Percentiles rank a stretch among this genome's conserved stretches.
phyloP scores from a whole-genome alignment of 2,797 vertebrate species.

The Pseudocheirus occidentalis region DNA sequence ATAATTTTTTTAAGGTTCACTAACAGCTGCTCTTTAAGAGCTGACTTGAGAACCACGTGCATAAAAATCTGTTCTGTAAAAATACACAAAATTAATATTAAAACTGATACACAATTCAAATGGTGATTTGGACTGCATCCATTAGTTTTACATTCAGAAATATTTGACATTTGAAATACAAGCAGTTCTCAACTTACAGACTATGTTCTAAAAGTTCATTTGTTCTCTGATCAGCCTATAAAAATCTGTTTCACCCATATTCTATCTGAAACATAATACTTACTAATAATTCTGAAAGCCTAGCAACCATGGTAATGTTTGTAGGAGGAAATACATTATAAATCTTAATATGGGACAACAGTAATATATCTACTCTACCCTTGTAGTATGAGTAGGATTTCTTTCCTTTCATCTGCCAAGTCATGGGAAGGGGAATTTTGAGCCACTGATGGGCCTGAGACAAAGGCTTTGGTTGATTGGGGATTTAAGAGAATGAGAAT shows the following conservation, averaged over 20 bases:
- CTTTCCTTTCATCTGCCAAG: neutral
- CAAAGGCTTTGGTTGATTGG: neutral
- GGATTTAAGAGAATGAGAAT: neutral
- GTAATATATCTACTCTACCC: neutral
- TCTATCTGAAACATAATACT: neutral
- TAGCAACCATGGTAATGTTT: neutral
- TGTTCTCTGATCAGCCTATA: neutral
- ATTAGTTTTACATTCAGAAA: conserved; percentile 40
- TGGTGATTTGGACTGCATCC: conserved; percentile 18
- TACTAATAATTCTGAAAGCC: neutral
- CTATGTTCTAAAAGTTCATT: neutral
- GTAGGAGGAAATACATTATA: neutral
- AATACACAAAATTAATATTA: conserved; percentile 43
- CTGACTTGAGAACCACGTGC: neutral
- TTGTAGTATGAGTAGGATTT: neutral
- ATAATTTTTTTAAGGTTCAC: conserved; percentile 41
- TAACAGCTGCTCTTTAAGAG: conserved; percentile 31
- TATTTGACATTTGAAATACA: conserved; percentile 15
- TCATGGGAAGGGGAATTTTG: neutral
- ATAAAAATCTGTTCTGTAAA: conserved; percentile 26
- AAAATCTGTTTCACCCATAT: neutral
- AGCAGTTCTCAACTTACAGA: neutral
- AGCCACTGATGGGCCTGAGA: neutral
- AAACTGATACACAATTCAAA: conserved; percentile 45
- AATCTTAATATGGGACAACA: neutral